Evolutionary conservation across 1,140 invertebrate genomes (phyloP), one percentile per base, ranked within the genome.

Genomic region (Caerostris darwini): DNA sequence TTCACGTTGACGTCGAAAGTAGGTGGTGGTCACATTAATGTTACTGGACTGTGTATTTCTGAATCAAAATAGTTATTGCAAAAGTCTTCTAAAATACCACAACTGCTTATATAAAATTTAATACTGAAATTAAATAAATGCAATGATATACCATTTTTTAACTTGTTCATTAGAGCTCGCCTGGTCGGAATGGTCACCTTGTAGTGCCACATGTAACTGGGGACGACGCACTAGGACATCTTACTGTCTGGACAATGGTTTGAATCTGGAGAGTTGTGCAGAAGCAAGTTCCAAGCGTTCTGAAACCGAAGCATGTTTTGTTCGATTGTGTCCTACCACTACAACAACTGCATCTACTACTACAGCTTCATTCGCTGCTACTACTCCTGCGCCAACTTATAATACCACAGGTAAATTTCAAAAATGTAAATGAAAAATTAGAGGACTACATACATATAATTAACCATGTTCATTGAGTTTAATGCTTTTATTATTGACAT

Each of bases 121-220:
- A 34, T 34, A 34, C 34, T 34, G 34, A 34, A 34, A 34, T 34
- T 34, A 34, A 34, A 34, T 34, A 34, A 34, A 34, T 34, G 34
- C 34, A 34, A 34, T 34, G 34, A 34, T 34, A 34, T 34, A 34
- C 34, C 34, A 34, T 34, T 34, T 34, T 34, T 34, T 34, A 34
- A 3, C 54, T 8, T 67, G 34, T 5, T 93, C 85, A 34, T 71
- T 56, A 94, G 92, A 77, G 14, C 69, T 94, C 3, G 87, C 87
- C 0, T 94, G 93, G 93, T 94, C 93, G 10, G 93, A 94, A 53
- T 94, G 93, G 93, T 90, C 86, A 6, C 88, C 93, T 8, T 94
- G 93, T 57, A 94, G 93, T 59, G 57, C 50, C 5, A 90, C 93
- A 4, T 94, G 93, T 53, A 90, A 90, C 61, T 94, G 93, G 93